These are phyloP conservation scores for Deilephila elpenor DNA, from an alignment of 2,888 invertebrate species.

Conservation along the genomic window DNA sequence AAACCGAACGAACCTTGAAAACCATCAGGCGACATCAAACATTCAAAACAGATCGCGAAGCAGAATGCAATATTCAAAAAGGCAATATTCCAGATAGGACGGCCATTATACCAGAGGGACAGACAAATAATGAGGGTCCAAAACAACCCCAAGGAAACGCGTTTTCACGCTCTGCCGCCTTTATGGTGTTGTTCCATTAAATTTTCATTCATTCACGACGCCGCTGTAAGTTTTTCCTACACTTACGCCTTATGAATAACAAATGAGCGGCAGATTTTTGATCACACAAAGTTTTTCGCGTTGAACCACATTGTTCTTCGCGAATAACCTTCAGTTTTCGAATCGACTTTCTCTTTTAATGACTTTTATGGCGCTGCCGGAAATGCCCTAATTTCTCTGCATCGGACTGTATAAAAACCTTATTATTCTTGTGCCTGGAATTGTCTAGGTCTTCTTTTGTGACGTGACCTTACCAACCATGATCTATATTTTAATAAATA, in stretches of 20 bases:
- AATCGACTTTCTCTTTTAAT: not conserved
- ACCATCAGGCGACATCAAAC: slow-evolving; percentile 48
- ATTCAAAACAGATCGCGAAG: slow-evolving; percentile 55
- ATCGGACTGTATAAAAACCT: not conserved
- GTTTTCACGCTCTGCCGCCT: slow-evolving; percentile 57
- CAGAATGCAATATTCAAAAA: slow-evolving; percentile 57
- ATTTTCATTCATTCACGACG: slow-evolving; percentile 58
- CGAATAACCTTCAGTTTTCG: not conserved
- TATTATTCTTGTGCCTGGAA: not conserved
- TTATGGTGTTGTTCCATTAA: slow-evolving; percentile 63
- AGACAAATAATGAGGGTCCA: slow-evolving; percentile 63
- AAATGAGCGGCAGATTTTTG: slow-evolving; percentile 24
- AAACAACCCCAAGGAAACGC: slow-evolving; percentile 53
- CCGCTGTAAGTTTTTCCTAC: slow-evolving; percentile 29
- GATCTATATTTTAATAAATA: too few species aligned
- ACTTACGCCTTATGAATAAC: slow-evolving; percentile 27
- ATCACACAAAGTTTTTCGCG: slow-evolving; percentile 1
- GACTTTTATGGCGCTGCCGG: not conserved
- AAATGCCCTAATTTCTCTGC: not conserved
- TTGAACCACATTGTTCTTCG: not conserved
- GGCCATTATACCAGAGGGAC: slow-evolving; percentile 56
- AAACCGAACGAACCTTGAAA: slow-evolving; percentile 16
- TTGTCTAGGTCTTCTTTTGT: not conserved
- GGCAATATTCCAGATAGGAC: slow-evolving; percentile 53
- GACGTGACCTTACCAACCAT: not conserved